Conservation (phyloP, 2,113 vertebrate genomes). For the Ancistrus triradiatus region DNA sequence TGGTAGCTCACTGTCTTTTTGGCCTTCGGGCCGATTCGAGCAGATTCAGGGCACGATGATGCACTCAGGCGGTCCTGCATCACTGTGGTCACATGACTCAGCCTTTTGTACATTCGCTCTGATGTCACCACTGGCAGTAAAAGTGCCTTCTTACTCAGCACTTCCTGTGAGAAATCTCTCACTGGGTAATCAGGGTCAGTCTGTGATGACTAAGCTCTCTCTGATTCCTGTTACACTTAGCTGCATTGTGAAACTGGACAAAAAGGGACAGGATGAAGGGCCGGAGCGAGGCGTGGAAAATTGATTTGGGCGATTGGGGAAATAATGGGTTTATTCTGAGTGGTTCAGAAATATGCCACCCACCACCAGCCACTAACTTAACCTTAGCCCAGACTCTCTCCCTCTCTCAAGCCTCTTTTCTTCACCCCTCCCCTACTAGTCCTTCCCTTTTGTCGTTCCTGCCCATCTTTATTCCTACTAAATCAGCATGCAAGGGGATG, state of each 20-base stretch:
- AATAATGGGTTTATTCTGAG: conserved; percentile 33
- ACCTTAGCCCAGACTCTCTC: not conserved
- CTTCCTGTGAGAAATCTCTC: conserved; percentile 18
- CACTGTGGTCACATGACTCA: conserved; percentile 53
- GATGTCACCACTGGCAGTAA: conserved; percentile 40
- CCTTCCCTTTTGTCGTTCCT: conserved; percentile 25
- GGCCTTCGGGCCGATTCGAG: too few relatives aligned
- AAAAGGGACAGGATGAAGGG: not conserved
- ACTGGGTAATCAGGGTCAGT: conserved; percentile 42
- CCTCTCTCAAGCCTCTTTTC: not conserved
- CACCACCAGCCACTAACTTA: not conserved
- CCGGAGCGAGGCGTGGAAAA: conserved; percentile 2
- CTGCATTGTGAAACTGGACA: conserved; percentile 9
- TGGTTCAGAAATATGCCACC: conserved; percentile 26
- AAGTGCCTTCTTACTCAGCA: conserved; percentile 25
- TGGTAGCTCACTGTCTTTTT: too few relatives aligned
- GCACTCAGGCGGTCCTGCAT: not conserved
- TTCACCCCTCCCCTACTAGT: conserved; percentile 24
- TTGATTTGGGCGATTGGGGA: conserved; percentile 18
- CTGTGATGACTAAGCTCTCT: conserved; percentile 42
- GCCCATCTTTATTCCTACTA: conserved; percentile 35
- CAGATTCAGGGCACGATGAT: conserved; percentile 7
- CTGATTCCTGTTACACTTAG: conserved; percentile 7
- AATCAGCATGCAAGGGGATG: conserved; percentile 60
- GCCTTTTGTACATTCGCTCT: conserved; percentile 10